Base-by-base conservation (phyloP, 2,888 invertebrate genomes). In the Parasteatoda lunata region DNA sequence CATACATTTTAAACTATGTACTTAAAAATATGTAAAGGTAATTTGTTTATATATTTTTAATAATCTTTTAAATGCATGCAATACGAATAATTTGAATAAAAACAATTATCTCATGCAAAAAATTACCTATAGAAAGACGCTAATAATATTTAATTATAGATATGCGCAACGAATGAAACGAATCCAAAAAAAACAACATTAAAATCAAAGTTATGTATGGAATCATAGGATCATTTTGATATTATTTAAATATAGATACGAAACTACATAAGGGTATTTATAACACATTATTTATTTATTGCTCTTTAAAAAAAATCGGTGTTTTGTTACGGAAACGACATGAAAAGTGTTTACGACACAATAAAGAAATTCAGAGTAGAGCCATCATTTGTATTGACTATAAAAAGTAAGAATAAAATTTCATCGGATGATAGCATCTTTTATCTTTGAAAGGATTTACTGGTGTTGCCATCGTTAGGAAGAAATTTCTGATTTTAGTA, bases 381-480 rank as follows among this genome's bases (percentile, higher is more conserved):
- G 65, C 48, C 65, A 80, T 73, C 72, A 72, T 73, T 72, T 80
- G 80, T 73, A 73, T 80, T 64, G 79, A 79, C 79, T 79, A 79
- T 79, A 80, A 80, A 80, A 77, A 65, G 72, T 65, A 80, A 80
- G 80, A 80, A 72, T 80, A 80, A 80, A 59, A 80, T 72, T 65
- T 72, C 48, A 66, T 72, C 51, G 51, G 72, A 59, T 72, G 72
- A 80, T 80, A 80, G 73, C 72, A 80, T 80, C 72, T 80, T 80
- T 80, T 80, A 72, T 80, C 72, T 77, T 51, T 68, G 45, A 52
- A 77, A 77, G 48, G 66, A 66, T 66, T 68, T 76, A 69, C 49
- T 72, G 64, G 51, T 72, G 65, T 64, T 79, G 69, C 68, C 52
- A 68, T 77, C 68, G n/a, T 59, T 59, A 30, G 45, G 15, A 8